Base-by-base conservation (phyloP, 2,797 vertebrate genomes). In the Phoeniculus purpureus region DNA sequence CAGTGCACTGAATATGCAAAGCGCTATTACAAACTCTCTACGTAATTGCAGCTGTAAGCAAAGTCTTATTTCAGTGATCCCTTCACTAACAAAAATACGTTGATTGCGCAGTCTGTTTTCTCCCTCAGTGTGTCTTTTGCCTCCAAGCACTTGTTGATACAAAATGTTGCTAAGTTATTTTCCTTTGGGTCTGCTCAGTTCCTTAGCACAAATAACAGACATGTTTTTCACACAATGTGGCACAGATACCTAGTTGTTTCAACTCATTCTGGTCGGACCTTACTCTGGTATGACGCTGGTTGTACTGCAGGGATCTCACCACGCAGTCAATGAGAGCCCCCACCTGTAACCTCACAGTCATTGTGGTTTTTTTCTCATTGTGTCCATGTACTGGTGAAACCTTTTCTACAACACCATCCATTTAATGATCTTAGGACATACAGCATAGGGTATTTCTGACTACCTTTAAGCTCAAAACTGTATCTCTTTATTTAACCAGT, bases 1-100 rank as follows among this genome's bases (percentile, higher is more conserved):
- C 71, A 64, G 45, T 11, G 65, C 37, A 68, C 54, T 84, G 88
- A 89, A 94, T 93, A 92, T 73, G 74, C 77, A 95, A 91, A 92
- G 64, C 54, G 64, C 74, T 90, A 34, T 74, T 90, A 81, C 6
- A 92, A 94, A 88, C 54, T 34, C 31, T 8, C 1, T 75, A 86
- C 70, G 71, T 81, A 67, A 92, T 50, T 81, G 75, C 74, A 90
- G 87, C 52, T 11, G 3, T 62, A 94, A 77, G 68, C 76, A 50
- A 77, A 89, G 56, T 59, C 62, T 83, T 90, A 66, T 62, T 78
- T 80, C 92, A 92, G 85, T 85, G 91, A 94, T 73, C 50, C 64
- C 27, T 73, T 84, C 74, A 67, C 76, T 32, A 65, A 74, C 43
- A 91, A 82, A 93, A 79, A 80, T n/a, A 23, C 16, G 80, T 6